These are phyloP conservation scores for Athripsodes cinereus DNA, from an alignment of 2,888 invertebrate species.

Conservation along the genomic window DNA sequence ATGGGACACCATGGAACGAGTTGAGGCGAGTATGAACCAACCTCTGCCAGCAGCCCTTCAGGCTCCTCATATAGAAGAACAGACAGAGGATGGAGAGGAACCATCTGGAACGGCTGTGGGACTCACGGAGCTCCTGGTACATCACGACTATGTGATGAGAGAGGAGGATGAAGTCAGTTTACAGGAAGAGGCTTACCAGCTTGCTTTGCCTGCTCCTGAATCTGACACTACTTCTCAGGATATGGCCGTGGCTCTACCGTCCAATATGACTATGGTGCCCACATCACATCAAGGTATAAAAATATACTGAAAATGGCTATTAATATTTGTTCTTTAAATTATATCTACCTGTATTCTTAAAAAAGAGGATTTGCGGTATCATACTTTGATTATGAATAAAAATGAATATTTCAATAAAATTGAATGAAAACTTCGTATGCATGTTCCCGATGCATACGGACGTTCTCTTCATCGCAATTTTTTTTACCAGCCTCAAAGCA, in stretches of 20 bases:
- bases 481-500: too few species aligned
- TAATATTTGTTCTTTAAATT: not conserved
- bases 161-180: conserved; percentile 24
- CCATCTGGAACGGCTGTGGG: conserved; percentile 16
- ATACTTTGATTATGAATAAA: too few species aligned
- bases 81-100: conserved; percentile 24
- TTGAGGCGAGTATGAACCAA: conserved; percentile 8
- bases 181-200: conserved; percentile 25
- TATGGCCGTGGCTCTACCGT: conserved; percentile 41
- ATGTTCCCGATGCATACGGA: too few species aligned
- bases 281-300: conserved; percentile 23
- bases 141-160: conserved; percentile 22
- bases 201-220: conserved; percentile 30
- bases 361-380: too few species aligned
- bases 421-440: too few species aligned
- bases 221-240: conserved; percentile 30
- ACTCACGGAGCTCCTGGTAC: conserved; percentile 11
- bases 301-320: not conserved
- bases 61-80: conserved; percentile 1
- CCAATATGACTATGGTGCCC: conserved; percentile 38
- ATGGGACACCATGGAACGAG: conserved; percentile 61
- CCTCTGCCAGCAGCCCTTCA: not conserved
- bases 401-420: too few species aligned
- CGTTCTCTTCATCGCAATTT: too few species aligned
- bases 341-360: not conserved